Evolutionary conservation across 2,888 invertebrate genomes (phyloP), one percentile per base, ranked within the genome.

Genomic region (Eristalis pertinax): DNA sequence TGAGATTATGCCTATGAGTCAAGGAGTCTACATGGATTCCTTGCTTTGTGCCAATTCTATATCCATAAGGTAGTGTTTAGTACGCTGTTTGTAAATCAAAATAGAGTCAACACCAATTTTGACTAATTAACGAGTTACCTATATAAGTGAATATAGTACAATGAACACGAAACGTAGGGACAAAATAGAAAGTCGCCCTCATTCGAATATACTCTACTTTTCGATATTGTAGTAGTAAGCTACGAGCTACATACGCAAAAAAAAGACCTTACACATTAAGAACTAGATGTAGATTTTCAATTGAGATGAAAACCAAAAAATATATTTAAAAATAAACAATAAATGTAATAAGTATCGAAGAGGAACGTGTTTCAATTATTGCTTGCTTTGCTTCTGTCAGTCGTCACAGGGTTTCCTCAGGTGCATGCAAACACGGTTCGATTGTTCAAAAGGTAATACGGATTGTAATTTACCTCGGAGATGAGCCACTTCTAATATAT

Each of bases 401-500:
- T 19, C 4, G 15, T 19, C 19, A 8, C 5, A 8, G 8, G 8
- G n/a, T 50, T 19, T 5, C 19, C 4, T 5, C 43, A 4, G n/a
- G n/a, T n/a, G 4, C 15, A n/a, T 15, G 43, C n/a, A 5, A 43
- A n/a, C 15, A 4, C 2, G n/a, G 43, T 26, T 29, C 32, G 7
- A 60, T 75, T 60, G 8, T 41, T 10, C 13, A 8, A 10, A 19
- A 75, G 75, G 75, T 84, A 80, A 79, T 50, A 38, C 0, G 15
- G 64, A 15, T n/a, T 22, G 22, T 13, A 11, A 26, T n/a, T 50
- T 50, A n/a, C 8, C 50, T 19, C 50, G 7, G 19, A 69, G 2
- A 19, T 26, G 26, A 4, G 19, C 60, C 15, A 26, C 10, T 8
- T 69, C 72, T 88, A 88, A 89, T 7, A 63, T 84, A 76, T 83